These are phyloP conservation scores for Netelia fuscicornis DNA, from an alignment of 2,888 invertebrate genomes.

Conservation along the genomic window DNA sequence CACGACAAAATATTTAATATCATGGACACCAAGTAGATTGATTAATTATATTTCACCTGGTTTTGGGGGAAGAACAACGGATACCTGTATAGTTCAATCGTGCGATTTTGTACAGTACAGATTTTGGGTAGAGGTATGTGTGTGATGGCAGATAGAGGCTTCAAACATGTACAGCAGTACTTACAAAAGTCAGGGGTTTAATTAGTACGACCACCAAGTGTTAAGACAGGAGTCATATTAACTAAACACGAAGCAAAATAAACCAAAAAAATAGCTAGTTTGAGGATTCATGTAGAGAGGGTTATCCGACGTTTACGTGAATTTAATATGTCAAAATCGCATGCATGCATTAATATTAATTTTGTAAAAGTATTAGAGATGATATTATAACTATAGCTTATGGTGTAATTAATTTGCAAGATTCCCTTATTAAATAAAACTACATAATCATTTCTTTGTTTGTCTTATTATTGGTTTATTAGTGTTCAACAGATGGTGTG, in stretches of 20 bases:
- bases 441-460: background rate
- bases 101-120: background rate
- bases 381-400: conserved; percentile 12
- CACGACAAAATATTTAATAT: conserved; percentile 26
- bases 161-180: background rate
- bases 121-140: background rate
- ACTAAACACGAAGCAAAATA: background rate
- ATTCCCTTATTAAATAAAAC: background rate
- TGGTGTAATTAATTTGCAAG: conserved; percentile 14
- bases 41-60: background rate
- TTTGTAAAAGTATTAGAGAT: background rate
- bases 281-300: conserved; percentile 11
- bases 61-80: background rate
- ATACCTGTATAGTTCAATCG: background rate
- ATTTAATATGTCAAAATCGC: background rate
- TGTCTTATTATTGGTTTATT: no score
- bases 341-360: background rate
- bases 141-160: background rate
- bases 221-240: background rate
- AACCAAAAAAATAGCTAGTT: conserved; percentile 3
- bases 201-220: conserved; percentile 20
- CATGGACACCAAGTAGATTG: background rate
- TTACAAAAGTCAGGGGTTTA: background rate
- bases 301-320: background rate
- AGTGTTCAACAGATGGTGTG: no score